phyloP scores from a whole-genome alignment of 1,140 invertebrate species.

The Pararge aegeria region DNA sequence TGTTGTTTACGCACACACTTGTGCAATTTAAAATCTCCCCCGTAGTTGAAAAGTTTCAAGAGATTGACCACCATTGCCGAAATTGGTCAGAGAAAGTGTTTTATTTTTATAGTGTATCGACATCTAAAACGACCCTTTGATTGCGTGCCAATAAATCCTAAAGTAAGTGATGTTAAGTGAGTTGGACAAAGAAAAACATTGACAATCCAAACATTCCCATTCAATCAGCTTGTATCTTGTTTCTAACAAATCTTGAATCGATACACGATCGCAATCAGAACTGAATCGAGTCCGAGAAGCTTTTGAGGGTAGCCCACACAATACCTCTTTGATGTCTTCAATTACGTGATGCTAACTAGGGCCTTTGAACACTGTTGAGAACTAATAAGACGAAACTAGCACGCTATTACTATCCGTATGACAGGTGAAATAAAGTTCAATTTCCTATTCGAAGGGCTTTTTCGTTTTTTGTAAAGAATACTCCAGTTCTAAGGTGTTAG shows the following conservation, averaged over 20 bases:
- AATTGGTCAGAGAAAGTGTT: too few relatives aligned
- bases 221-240: constrained; percentile 10
- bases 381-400: constrained; percentile 33
- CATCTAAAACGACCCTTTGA: too few relatives aligned
- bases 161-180: background rate
- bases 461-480: constrained; percentile 22
- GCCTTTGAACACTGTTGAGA: constrained; percentile 37
- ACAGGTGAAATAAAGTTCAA: constrained; percentile 14
- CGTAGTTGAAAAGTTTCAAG: too few relatives aligned
- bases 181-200: background rate
- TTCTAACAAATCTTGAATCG: constrained; percentile 30
- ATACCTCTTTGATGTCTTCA: constrained; percentile 46
- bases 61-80: too few relatives aligned
- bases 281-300: constrained; percentile 33
- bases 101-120: too few relatives aligned
- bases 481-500: constrained; percentile 17
- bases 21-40: too few relatives aligned
- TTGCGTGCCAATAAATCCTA: too few relatives aligned
- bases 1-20: too few relatives aligned
- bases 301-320: constrained; percentile 31
- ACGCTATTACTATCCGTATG: constrained; percentile 26
- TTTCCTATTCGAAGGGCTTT: constrained; percentile 16
- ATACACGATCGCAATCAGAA: constrained; percentile 33
- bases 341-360: constrained; percentile 55
- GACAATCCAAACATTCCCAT: background rate